Base-by-base conservation (phyloP, 2,113 vertebrate genomes). In the Pseudorectes ferrugineus region DNA sequence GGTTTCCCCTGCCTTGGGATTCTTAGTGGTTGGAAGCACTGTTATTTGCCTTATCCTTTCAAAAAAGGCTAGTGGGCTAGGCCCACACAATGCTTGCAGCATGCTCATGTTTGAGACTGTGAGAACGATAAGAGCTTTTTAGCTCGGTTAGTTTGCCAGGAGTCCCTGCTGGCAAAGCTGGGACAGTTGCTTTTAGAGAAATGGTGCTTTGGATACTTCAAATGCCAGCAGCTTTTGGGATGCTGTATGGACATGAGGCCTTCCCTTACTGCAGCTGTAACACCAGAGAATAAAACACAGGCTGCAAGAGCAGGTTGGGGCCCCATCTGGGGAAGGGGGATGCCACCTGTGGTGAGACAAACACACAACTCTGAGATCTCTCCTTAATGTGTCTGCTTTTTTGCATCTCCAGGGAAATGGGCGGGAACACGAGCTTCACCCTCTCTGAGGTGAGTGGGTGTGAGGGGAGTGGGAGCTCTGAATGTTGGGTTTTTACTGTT, bases 351-450 rank as follows among this genome's bases (percentile, higher is more conserved):
- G 40, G 20, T 40, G 29, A 77, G 25, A 26, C 21, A 82, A 51
- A 82, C 33, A 10, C 6, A 48, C 6, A 59, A 10, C 29, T 68
- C 52, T 38, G 35, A 20, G 33, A 5, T 68, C 26, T 77, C 46
- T 87, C 43, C 51, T 68, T 80, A 71, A 78, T 13, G 3, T 52
- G 14, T 71, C 49, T 94, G 16, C 57, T 89, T 77, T 81, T 79
- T 79, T 35, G 25, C 21, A 40, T 48, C 54, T 90, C 38, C 51
- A 98, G 98, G 70, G 97, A 98, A 92, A 95, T 97, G 75, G 97
- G 96, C 0, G 66, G 84, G 33, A 84, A 86, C 85, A 88, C 87
- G 4, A 92, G 85, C 65, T 95, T 85, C 70, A 88, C 82, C n/a
- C 88, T 97, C 40, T 95, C 90, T 35, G 96, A 97, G 96, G 97